Conservation (phyloP, 2,797 vertebrate genomes). For the Melanotaenia maccullochi region DNA sequence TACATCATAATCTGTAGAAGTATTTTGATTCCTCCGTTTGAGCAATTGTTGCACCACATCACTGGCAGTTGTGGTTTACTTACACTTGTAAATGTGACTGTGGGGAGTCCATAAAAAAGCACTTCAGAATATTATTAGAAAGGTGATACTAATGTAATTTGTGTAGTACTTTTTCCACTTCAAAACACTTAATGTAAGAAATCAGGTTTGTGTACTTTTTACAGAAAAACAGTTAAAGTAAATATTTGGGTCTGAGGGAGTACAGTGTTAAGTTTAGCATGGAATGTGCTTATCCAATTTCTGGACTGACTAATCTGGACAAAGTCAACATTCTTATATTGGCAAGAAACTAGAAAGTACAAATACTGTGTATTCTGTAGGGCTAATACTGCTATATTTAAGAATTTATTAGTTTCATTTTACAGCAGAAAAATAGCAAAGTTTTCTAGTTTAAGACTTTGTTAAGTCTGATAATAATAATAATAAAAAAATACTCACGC, state of each 20-base stretch:
- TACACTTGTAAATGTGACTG: slow-evolving; percentile 7
- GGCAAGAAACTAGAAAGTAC: slow-evolving; percentile 33
- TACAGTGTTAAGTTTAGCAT: slow-evolving; percentile 20
- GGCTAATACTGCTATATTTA: slow-evolving; percentile 12
- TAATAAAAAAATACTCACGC: slow-evolving; percentile 85
- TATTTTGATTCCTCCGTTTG: slow-evolving; percentile 7
- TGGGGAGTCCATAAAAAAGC: slow-evolving; percentile 9
- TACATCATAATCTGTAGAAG: background rate
- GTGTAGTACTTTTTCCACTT: slow-evolving; percentile 17
- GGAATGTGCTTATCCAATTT: slow-evolving; percentile 54
- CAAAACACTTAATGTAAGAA: slow-evolving; percentile 15
- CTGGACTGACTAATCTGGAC: slow-evolving; percentile 43
- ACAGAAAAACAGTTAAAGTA: slow-evolving; percentile 1
- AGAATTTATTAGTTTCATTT: slow-evolving; percentile 8
- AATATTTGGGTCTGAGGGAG: slow-evolving; percentile 22
- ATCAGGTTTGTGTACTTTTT: slow-evolving; percentile 3
- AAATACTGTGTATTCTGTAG: slow-evolving; percentile 29
- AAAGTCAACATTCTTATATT: slow-evolving; percentile 65
- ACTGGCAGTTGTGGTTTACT: slow-evolving; percentile 5
- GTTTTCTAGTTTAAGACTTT: background rate
- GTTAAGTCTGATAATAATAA: background rate
- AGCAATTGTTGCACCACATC: slow-evolving; percentile 11
- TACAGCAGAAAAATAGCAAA: background rate
- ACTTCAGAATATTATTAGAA: background rate
- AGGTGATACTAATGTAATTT: background rate